Conservation (phyloP, 1,140 invertebrate species). For the Polyergus mexicanus region DNA sequence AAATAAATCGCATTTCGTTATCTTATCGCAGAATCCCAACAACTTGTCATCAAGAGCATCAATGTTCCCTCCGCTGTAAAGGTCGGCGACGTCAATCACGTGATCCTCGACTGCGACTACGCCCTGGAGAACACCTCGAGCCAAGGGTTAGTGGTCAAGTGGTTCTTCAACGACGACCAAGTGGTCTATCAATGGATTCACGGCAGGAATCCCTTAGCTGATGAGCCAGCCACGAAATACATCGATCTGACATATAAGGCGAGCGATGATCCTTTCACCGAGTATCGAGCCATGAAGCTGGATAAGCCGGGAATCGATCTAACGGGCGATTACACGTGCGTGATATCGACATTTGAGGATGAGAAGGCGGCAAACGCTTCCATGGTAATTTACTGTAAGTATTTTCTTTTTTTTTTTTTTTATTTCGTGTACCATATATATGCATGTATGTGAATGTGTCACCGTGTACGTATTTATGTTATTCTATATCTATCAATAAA, state of each 20-base stretch:
- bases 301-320: conserved; percentile 90
- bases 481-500: too few relatives aligned
- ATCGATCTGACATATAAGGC: conserved; percentile 90
- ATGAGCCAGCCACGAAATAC: conserved; percentile 88
- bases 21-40: conserved; percentile 85
- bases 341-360: conserved; percentile 91
- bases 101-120: conserved; percentile 93
- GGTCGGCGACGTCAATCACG: conserved; percentile 88
- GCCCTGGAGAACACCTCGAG: conserved; percentile 84
- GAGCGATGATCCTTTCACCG: conserved; percentile 90
- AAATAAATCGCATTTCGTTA: not conserved
- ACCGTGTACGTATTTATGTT: too few relatives aligned
- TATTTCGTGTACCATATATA: too few relatives aligned
- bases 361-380: conserved; percentile 89
- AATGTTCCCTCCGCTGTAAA: conserved; percentile 90
- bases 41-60: conserved; percentile 90
- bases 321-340: conserved; percentile 92
- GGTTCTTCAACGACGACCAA: conserved; percentile 91
- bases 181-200: conserved; percentile 93
- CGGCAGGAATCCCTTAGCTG: conserved; percentile 87
- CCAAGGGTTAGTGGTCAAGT: conserved; percentile 91
- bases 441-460: too few relatives aligned
- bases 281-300: conserved; percentile 92
- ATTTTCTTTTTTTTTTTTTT: conserved; percentile 9
- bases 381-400: conserved; percentile 93